These are phyloP conservation scores for Phyllostomus discolor DNA, from an alignment of 2,113 vertebrate species.

Conservation along the genomic window DNA sequence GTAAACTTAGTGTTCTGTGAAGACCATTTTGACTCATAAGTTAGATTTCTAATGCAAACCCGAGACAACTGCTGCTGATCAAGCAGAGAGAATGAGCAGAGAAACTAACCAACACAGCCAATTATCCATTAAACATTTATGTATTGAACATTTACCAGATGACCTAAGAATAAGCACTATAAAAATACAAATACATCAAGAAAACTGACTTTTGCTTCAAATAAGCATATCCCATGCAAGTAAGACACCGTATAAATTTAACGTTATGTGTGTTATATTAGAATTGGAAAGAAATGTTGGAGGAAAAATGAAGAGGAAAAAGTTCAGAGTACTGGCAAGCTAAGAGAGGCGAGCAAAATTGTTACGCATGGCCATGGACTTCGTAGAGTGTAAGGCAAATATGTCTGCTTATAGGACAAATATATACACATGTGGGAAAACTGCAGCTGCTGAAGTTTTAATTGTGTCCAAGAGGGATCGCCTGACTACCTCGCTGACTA, in stretches of 20 bases:
- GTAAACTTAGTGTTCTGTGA: not conserved
- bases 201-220: not conserved
- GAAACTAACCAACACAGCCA: not conserved
- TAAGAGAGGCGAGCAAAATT: not conserved
- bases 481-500: not conserved
- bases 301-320: not conserved
- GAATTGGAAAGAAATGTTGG: not conserved
- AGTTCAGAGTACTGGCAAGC: not conserved
- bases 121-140: not conserved
- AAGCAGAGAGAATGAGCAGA: not conserved
- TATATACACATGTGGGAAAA: not conserved
- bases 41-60: not conserved
- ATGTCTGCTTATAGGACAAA: not conserved
- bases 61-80: not conserved
- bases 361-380: not conserved
- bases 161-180: not conserved
- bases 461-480: not conserved
- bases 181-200: not conserved
- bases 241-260: not conserved
- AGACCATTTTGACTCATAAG: not conserved
- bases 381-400: not conserved
- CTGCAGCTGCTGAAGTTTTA: not conserved
- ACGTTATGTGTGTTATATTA: not conserved
- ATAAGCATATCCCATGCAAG: not conserved
- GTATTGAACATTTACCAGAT: not conserved